Base-by-base conservation (phyloP, 2,113 vertebrate species). In the Australoheros scitulus region DNA sequence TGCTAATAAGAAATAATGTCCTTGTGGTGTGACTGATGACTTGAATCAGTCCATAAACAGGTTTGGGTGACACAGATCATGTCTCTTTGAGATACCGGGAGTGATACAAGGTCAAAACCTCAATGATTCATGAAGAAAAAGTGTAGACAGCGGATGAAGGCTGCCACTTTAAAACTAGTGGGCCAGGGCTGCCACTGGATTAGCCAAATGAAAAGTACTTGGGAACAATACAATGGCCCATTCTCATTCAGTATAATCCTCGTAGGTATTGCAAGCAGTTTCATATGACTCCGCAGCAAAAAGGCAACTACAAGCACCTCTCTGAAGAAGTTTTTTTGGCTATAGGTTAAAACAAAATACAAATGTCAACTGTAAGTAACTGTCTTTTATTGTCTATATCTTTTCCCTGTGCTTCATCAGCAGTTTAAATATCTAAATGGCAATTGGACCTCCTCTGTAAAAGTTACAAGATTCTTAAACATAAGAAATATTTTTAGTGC, bases 341-440 rank as follows among this genome's bases (percentile, higher is more conserved):
- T 74, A 75, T 65, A 83, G 79, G 79, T 89, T 61, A 77, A 88
- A 94, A 82, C 87, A 85, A 81, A 65, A 79, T 50, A 85, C 89
- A 93, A 90, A 96, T 96, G 95, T 94, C 95, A 79, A 93, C 93
- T 89, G 95, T 95, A 89, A 96, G 95, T 96, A 94, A 9, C 32
- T 20, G 5, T 50, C 13, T 81, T 83, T 89, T 6, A 38, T 63
- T 86, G 43, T 70, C 78, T 41, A 13, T 64, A 11, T 7, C 26
- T 34, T 81, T 85, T 56, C 11, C 13, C 20, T 63, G 20, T 63
- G 7, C 52, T 84, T 84, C 5, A 22, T 57, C 3, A 24, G 15
- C 79, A 4, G 2, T 50, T 47, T n/a, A 38, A 74, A 68, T 3
- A 3, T 83, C 74, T 47, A 1, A n/a, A 17, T 55, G 41, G 36